Evolutionary conservation across 2,888 invertebrate genomes (phyloP), one percentile per base, ranked within the genome.

Genomic region (Drosophila nr. perissopoda): DNA sequence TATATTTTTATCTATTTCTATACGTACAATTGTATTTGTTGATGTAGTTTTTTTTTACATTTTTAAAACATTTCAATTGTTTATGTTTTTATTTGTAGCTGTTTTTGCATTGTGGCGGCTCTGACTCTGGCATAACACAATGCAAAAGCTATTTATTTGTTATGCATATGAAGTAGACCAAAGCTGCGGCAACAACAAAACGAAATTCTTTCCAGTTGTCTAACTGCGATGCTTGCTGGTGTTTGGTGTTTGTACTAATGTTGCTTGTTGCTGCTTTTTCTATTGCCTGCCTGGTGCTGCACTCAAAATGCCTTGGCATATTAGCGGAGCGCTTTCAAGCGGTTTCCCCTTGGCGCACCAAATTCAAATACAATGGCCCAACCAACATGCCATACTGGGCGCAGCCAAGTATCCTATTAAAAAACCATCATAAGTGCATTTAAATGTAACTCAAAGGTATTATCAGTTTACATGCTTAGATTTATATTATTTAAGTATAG

Each of bases 101-200:
- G 16, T 34, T 56, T 59, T 18, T 48, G 31, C 53, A 36, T 31
- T 59, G 51, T 45, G 62, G 34, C 73, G 62, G 34, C 73, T 63
- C 61, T 38, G 49, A 65, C 56, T 77, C 45, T 36, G 51, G 45
- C 51, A 69, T 70, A 76, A 70, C 78, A 80, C 84, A 63, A 83
- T 83, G 68, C 87, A 63, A 89, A 81, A 87, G 84, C 72, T 68
- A 73, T 87, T 80, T 85, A 85, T 87, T 85, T 85, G 89, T 89
- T 87, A 85, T 85, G 89, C 89, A 89, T 85, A 85, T 89, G 85
- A 85, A 85, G 85, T 74, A 74, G 78, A 71, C 78, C 71, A 59
- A 69, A 83, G 69, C 69, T 78, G 81, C 38, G 54, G 59, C 65
- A 48, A 18, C 59, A 73, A 73, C 73, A 73, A 54, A 72, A 65